These are phyloP conservation scores for Encarsia formosa DNA, from an alignment of 2,888 invertebrate genomes.

Conservation along the genomic window DNA sequence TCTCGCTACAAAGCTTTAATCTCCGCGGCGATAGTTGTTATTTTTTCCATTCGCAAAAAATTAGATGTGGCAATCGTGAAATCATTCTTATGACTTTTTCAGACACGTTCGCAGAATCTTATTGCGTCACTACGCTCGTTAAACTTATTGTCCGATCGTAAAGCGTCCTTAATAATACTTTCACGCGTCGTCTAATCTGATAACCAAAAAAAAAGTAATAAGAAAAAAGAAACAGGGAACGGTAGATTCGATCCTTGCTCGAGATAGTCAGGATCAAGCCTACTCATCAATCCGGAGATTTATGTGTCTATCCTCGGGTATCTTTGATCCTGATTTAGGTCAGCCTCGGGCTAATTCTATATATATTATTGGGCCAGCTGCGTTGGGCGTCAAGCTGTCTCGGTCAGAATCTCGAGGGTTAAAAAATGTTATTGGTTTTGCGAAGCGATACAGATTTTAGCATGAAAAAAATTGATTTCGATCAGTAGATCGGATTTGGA, in stretches of 20 bases:
- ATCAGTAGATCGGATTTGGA: too few relatives aligned
- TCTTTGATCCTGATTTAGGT: slow-evolving; percentile 11
- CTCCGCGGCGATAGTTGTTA: too few relatives aligned
- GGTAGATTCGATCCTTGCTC: slow-evolving; percentile 10
- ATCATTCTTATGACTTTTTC: too few relatives aligned
- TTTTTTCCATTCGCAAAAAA: too few relatives aligned
- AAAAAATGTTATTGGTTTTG: slow-evolving; percentile 39
- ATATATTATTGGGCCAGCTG: background rate
- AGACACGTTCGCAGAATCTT: too few relatives aligned
- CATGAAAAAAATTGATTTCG: too few relatives aligned
- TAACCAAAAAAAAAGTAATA: background rate
- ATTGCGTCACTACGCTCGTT: too few relatives aligned
- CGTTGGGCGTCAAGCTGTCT: slow-evolving; percentile 20
- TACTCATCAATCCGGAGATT: slow-evolving; percentile 1
- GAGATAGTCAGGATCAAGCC: slow-evolving; percentile 5
- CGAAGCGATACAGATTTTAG: too few relatives aligned
- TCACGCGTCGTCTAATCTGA: slow-evolving; percentile 6
- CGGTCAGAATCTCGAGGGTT: slow-evolving; percentile 22
- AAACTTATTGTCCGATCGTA: too few relatives aligned
- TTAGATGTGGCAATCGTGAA: too few relatives aligned
- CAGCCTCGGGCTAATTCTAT: slow-evolving; percentile 10
- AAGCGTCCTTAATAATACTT: slow-evolving; percentile 6
- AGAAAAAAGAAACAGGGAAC: background rate
- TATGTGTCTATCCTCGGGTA: slow-evolving; percentile 7
- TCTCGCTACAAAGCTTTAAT: too few relatives aligned